Evolutionary conservation across 2,888 invertebrate species (phyloP).

Genomic region (Trimorus sp.): DNA sequence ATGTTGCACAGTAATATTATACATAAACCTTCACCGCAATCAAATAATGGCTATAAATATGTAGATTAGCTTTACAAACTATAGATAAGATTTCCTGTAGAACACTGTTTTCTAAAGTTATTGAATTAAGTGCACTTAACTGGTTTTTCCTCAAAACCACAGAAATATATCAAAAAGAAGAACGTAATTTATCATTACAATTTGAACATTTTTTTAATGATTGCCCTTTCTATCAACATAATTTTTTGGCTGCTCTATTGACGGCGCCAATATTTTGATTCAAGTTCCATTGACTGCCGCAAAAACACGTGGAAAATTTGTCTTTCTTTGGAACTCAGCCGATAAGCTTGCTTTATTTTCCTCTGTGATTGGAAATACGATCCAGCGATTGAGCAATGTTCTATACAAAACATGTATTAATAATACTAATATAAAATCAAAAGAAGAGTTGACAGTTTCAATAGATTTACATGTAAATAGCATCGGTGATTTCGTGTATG

Average conservation of each 20-base stretch:
- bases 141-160: too few species aligned
- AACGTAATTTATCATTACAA: too few species aligned
- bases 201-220: constrained; percentile 14
- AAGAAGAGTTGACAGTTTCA: too few species aligned
- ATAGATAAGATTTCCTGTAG: too few species aligned
- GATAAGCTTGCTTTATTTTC: not conserved
- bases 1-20: too few species aligned
- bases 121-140: too few species aligned
- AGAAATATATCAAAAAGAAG: too few species aligned
- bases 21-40: too few species aligned
- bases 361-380: not conserved
- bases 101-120: too few species aligned
- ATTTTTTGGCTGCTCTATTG: constrained; percentile 10
- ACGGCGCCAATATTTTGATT: constrained; percentile 6
- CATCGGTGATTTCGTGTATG: not conserved
- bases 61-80: too few species aligned
- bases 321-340: not conserved
- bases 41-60: too few species aligned
- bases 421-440: not conserved
- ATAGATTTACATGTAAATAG: not conserved
- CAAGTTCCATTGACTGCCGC: constrained; percentile 4
- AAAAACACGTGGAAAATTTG: not conserved
- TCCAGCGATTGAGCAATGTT: not conserved
- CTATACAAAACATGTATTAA: not conserved
- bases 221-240: constrained; percentile 6